phyloP scores from a whole-genome alignment of 1,140 invertebrate species.

The Platyscapa corneri region DNA sequence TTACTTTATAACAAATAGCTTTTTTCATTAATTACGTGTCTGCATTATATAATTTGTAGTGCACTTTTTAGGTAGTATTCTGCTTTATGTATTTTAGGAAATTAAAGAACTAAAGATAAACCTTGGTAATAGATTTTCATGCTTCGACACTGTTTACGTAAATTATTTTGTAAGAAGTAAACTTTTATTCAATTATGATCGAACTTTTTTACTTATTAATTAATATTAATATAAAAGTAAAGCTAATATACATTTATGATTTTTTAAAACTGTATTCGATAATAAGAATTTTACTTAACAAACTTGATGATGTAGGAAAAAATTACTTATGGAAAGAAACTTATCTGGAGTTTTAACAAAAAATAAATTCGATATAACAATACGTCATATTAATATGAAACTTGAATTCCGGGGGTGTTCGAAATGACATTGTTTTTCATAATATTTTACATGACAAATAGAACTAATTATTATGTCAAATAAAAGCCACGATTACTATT shows the following conservation, averaged over 20 bases:
- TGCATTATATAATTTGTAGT: slow-evolving; percentile 32
- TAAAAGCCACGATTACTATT: no score
- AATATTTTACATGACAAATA: not conserved
- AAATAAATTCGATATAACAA: not conserved
- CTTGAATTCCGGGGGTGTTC: not conserved
- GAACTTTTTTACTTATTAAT: not conserved
- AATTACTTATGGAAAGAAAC: no score
- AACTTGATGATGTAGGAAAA: no score
- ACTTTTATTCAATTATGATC: not conserved
- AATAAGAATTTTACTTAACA: not conserved
- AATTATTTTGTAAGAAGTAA: slow-evolving; percentile 5
- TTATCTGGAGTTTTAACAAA: not conserved
- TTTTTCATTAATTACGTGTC: slow-evolving; percentile 34
- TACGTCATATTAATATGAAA: not conserved
- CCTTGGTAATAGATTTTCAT: slow-evolving; percentile 16
- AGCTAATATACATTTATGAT: no score
- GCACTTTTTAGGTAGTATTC: slow-evolving; percentile 27
- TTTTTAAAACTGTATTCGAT: no score
- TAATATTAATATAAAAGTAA: not conserved
- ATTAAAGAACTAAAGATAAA: slow-evolving; percentile 18
- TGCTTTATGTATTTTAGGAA: slow-evolving; percentile 19
- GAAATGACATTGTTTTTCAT: not conserved
- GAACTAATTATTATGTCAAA: not conserved
- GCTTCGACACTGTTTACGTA: not conserved
- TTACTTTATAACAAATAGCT: slow-evolving; percentile 38